Evolutionary conservation across 2,888 invertebrate genomes (phyloP).

Genomic region (Pandemis heparana): DNA sequence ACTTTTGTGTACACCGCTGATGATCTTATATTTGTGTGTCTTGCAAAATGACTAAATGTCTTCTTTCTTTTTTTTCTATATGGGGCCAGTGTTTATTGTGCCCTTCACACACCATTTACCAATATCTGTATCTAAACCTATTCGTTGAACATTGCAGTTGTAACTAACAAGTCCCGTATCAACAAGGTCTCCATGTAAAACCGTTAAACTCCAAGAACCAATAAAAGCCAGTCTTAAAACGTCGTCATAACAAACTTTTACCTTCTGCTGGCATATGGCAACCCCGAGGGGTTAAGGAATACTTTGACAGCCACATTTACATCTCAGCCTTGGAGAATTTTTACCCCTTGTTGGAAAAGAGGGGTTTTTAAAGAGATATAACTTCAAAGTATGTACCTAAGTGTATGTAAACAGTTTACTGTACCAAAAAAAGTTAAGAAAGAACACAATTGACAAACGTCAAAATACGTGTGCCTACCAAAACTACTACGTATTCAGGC

Average conservation of each 20-base stretch:
- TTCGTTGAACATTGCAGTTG: neutral
- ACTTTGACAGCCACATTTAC: neutral
- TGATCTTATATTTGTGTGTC: too few species aligned
- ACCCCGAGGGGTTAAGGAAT: neutral
- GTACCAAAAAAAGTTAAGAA: too few species aligned
- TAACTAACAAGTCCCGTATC: neutral
- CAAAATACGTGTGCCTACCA: too few species aligned
- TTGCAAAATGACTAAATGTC: too few species aligned
- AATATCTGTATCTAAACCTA: neutral
- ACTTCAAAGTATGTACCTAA: neutral
- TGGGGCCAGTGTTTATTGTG: too few species aligned
- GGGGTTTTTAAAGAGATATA: neutral
- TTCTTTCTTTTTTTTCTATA: too few species aligned
- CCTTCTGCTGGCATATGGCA: constrained; percentile 27
- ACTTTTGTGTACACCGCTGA: too few species aligned
- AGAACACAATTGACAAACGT: too few species aligned
- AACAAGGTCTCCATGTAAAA: neutral
- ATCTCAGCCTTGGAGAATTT: neutral
- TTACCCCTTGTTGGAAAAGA: neutral
- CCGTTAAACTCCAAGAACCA: constrained; percentile 12
- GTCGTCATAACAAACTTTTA: constrained; percentile 33
- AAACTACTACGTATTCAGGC: too few species aligned
- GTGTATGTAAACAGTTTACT: too few species aligned
- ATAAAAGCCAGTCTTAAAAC: constrained; percentile 30
- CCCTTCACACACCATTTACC: too few species aligned